Base-by-base conservation (phyloP, 2,888 invertebrate species). In the Ormyrus rosae region DNA sequence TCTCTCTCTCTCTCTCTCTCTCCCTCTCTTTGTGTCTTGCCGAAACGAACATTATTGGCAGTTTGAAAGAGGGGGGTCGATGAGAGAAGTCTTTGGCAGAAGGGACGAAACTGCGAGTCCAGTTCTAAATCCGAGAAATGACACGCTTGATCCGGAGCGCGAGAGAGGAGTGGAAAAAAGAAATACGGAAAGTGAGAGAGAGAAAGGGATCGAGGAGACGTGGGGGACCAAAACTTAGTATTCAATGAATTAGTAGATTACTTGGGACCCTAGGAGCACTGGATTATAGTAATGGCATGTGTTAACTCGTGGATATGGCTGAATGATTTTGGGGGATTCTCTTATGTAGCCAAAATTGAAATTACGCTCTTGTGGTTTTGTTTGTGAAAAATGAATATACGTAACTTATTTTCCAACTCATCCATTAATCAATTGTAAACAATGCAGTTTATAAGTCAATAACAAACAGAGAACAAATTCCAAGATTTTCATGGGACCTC, bases 121-220 rank as follows among this genome's bases (percentile, higher is more conserved):
- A 3, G 51, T 64, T 80, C 61, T 73, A 82, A 82, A 82, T 82
- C 82, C 77, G 78, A 77, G 19, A 80, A 82, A 82, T 82, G 80
- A 82, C 80, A 71, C 56, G 61, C 70, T 77, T 13, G 55, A 75
- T 70, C 56, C 68, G 2, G 6, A 4, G 19, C 5, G 13, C 6
- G 63, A 19, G 19, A 9, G 53, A 51, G 10, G 51, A 10, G 60
- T 65, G 67, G 58, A 8, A 51, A 11, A 48, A 51, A 65, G 65
- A 64, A 55, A 70, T 10, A 13, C 48, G 51, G 19, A 65, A 67
- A 61, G 61, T 56, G 13, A 70, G 48, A 53, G 45, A 63, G 34
- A n/a, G 64, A 34, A 19, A 74, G 53, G 6, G 53, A 51, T 8
- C 11, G 45, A 45, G 53, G 53, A 50, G 46, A 7, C 13, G 64